Evolutionary conservation across 2,888 invertebrate genomes (phyloP).

Genomic region (Odontomyia ornata): DNA sequence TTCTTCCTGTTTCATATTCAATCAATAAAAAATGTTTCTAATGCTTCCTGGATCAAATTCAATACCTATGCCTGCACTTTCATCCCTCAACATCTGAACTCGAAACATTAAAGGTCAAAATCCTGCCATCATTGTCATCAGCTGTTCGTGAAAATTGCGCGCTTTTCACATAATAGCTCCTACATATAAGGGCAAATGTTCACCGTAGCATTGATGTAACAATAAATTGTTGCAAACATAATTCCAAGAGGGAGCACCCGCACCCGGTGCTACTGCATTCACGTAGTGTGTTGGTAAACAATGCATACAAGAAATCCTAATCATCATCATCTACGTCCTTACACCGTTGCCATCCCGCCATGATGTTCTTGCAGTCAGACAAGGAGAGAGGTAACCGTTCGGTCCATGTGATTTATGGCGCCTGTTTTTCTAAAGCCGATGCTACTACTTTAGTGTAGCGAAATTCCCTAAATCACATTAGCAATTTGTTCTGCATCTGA

Average conservation of each 20-base stretch:
- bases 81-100: neutral
- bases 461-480: slow-evolving; percentile 19
- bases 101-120: neutral
- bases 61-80: neutral
- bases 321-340: neutral
- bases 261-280: slow-evolving; percentile 40
- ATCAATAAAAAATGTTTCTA: neutral
- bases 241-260: slow-evolving; percentile 24
- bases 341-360: neutral
- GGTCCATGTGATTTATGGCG: slow-evolving; percentile 40
- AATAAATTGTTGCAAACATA: neutral
- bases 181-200: neutral
- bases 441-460: neutral
- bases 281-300: slow-evolving; percentile 30
- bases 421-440: slow-evolving; percentile 10
- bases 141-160: slow-evolving; percentile 34
- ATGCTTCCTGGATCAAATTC: neutral
- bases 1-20: neutral
- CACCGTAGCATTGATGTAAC: neutral
- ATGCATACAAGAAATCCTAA: slow-evolving; percentile 35
- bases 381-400: neutral
- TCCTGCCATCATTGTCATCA: neutral
- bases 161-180: slow-evolving; percentile 21
- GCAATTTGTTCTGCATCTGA: slow-evolving; percentile 35
- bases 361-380: neutral